Evolutionary conservation across 2,888 invertebrate genomes (phyloP), one percentile per base, ranked within the genome.

Genomic region (Anthophora plumipes): DNA sequence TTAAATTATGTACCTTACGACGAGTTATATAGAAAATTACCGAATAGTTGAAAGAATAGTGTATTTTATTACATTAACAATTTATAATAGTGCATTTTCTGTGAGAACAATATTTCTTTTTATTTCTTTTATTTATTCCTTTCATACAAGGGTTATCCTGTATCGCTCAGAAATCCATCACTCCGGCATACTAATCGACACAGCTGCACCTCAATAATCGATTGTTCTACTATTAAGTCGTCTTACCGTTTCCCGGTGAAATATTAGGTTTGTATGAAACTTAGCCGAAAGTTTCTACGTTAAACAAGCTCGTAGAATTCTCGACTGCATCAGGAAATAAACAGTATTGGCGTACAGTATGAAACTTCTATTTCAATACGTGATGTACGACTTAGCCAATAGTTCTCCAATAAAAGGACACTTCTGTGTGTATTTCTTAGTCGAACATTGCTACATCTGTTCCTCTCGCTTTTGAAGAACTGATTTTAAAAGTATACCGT

Each of bases 371-470:
- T n/a, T 46, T 75, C 54, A 12, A 31, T 52, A 41, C 46, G 8
- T 22, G 69, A 52, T 22, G 43, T 55, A 41, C 55, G 50, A 52
- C 25, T 59, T 50, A 8, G 39, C n/a, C 41, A 69, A 54, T 31
- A 69, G 43, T 60, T 69, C 3, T 37, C 12, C 69, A 25, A 69
- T 74, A 55, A 60, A 74, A 22, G 55, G 1, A 37, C 54, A 31
- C 25, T 54, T 52, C 17, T 64, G 12, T 20, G 63, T n/a, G 31
- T 25, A 20, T 31, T 63, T 39, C 4, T 7, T 39, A n/a, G 8
- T 50, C 39, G 61, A 39, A 61, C 37, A 50, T n/a, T 39, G 22
- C 14, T 43, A 31, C 31, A 8, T 7, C 4, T 1, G 39, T 52
- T 52, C 9, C n/a, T 52, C 43, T 54, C 17, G 9, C 43, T 20